Conservation (phyloP, 2,797 vertebrate species). For the Alexandromys oeconomus region DNA sequence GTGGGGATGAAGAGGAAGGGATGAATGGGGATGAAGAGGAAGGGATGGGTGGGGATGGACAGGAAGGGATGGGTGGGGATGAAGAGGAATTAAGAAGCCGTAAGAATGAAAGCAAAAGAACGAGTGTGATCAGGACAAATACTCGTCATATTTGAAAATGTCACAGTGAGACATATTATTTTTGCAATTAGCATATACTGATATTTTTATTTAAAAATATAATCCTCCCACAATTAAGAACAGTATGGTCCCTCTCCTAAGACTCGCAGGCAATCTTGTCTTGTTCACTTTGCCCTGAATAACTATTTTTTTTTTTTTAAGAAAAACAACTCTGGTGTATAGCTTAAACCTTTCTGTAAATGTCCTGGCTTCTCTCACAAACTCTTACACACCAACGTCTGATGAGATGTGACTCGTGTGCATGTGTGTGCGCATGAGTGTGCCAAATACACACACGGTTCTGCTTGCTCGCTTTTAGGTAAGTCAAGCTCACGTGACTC, state of each 20-base stretch:
- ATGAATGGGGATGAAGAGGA: no score
- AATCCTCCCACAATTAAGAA: background rate
- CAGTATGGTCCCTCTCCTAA: background rate
- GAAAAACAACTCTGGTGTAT: background rate
- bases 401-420: background rate
- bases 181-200: slow-evolving; percentile 27
- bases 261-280: background rate
- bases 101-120: background rate
- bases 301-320: background rate
- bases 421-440: background rate
- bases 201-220: slow-evolving; percentile 25
- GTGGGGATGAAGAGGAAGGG: no score
- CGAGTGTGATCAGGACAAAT: background rate
- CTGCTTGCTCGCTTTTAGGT: slow-evolving; percentile 44
- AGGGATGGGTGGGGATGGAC: no score
- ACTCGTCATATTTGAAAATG: slow-evolving; percentile 24
- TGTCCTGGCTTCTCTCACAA: slow-evolving; percentile 16
- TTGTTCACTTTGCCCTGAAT: background rate
- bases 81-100: background rate
- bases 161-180: slow-evolving; percentile 8
- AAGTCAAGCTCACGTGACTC: slow-evolving; percentile 25
- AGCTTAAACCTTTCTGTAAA: background rate
- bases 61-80: background rate
- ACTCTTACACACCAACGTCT: background rate
- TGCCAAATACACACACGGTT: background rate